phyloP scores from a whole-genome alignment of 1,140 invertebrate species.

The Adoxophyes honmai region DNA sequence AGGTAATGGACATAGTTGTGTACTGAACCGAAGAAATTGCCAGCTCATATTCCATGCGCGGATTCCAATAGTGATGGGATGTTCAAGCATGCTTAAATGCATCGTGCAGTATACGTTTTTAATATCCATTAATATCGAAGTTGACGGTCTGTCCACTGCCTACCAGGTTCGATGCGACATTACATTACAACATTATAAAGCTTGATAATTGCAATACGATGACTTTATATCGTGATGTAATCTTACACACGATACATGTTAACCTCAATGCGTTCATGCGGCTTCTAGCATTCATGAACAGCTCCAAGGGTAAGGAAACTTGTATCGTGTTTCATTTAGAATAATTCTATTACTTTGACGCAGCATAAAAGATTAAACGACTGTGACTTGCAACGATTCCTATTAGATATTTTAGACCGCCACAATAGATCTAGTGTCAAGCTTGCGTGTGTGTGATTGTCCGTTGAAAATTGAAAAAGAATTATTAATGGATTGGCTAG shows the following conservation, averaged over 20 bases:
- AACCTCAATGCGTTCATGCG: slow-evolving; percentile 14
- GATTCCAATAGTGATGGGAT: not conserved
- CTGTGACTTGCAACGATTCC: not conserved
- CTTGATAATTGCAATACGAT: slow-evolving; percentile 18
- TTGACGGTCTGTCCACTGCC: too few species aligned
- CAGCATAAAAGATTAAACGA: not conserved
- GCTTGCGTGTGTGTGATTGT: slow-evolving; percentile 1
- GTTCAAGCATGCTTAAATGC: too few species aligned
- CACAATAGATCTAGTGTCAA: not conserved
- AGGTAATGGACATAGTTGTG: not conserved
- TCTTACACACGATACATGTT: slow-evolving; percentile 20
- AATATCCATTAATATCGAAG: not conserved
- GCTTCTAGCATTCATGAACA: slow-evolving; percentile 19
- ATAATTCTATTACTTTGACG: not conserved
- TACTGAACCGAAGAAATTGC: too few species aligned
- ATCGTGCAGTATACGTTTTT: not conserved
- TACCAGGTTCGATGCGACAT: too few species aligned
- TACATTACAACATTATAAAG: not conserved
- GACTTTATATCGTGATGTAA: slow-evolving; percentile 29
- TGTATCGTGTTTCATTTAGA: not conserved
- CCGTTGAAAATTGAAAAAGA: slow-evolving; percentile 9
- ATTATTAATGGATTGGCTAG: slow-evolving; percentile 14
- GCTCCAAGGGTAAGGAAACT: slow-evolving; percentile 29
- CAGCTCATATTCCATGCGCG: not conserved
- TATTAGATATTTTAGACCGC: not conserved